Base-by-base conservation (phyloP, 64 coral and sea anemone genomes). In the Pocillopora damicornis region DNA sequence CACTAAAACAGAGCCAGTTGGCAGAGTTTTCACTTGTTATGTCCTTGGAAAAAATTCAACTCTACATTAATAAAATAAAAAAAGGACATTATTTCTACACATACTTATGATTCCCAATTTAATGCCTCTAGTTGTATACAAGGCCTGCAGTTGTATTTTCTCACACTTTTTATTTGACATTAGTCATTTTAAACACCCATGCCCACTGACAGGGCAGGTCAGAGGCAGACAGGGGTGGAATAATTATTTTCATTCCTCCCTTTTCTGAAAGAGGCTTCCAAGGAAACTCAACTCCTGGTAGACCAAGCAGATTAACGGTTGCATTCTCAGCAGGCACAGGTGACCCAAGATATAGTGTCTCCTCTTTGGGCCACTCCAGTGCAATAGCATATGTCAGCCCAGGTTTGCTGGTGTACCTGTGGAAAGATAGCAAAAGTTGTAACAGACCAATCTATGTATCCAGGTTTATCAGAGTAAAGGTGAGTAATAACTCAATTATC, bases 181-280 rank as follows among this genome's bases (percentile, higher is more conserved):
- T 12, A 15, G 22, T 73, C 81, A 85, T 85, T 88, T 25, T 88
- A 78, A 88, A 88, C 9, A 88, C 86, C 86, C 86, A 88, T 34
- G 86, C 86, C 86, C 86, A 88, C 34, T 63, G 25, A 26, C 73
- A 76, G 17, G 86, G 86, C 73, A 88, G 23, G 9, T 88, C 75
- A 36, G 20, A 18, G 9, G 61, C 58, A 66, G 73, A 1, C 17
- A 88, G 58, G 2, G 56, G 26, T 25, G 86, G 74, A 45, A 88
- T 18, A 9, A 16, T n/a, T n/a, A 88, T 77, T 23, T 61, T 25
- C 1, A 88, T 61, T 13, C 86, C 86, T 25, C 5, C 62, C 11
- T 61, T 5, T 12, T 5, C 16, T 18, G 86, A 35, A 9, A 76
- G 15, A 5, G 57, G 17, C 73, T 15, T 88, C 86, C 86, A 88